These are phyloP conservation scores for Drosophila parvula DNA, from an alignment of 1,140 invertebrate species.

Conservation along the genomic window DNA sequence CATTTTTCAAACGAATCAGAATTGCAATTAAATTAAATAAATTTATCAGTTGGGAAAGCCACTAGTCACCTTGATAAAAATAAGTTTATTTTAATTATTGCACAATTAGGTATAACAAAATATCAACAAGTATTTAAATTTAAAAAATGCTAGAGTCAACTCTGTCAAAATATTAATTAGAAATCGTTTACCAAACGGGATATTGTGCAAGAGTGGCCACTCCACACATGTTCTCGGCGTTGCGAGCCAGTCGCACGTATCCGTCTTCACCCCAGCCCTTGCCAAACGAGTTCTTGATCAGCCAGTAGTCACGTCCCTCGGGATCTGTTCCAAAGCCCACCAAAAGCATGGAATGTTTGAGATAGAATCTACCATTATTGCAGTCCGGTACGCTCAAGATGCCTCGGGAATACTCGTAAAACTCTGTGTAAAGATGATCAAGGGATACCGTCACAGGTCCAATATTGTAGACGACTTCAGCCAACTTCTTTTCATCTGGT, in stretches of 20 bases:
- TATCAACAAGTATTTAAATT: neutral
- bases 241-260: conserved; percentile 87
- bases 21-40: no score
- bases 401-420: conserved; percentile 15
- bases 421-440: conserved; percentile 1
- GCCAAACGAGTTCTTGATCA: conserved; percentile 88
- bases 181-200: neutral
- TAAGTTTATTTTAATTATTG: neutral
- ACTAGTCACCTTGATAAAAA: neutral
- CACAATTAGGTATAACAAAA: neutral
- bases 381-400: conserved; percentile 86
- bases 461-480: conserved; percentile 88
- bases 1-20: no score
- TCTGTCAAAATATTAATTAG: neutral
- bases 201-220: conserved; percentile 27
- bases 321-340: conserved; percentile 88
- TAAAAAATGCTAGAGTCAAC: no score
- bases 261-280: conserved; percentile 86
- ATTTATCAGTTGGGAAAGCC: no score
- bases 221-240: conserved; percentile 62
- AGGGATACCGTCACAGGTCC: conserved; percentile 45
- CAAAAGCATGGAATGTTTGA: conserved; percentile 85
- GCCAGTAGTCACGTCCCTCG: conserved; percentile 86
- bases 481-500: conserved; percentile 88
- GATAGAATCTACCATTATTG: conserved; percentile 65